A percentile compares a stretch with the other conserved stretches of the same genome.
phyloP scores from a whole-genome alignment of 2,113 vertebrate genomes.

The Tupaia chinensis region DNA sequence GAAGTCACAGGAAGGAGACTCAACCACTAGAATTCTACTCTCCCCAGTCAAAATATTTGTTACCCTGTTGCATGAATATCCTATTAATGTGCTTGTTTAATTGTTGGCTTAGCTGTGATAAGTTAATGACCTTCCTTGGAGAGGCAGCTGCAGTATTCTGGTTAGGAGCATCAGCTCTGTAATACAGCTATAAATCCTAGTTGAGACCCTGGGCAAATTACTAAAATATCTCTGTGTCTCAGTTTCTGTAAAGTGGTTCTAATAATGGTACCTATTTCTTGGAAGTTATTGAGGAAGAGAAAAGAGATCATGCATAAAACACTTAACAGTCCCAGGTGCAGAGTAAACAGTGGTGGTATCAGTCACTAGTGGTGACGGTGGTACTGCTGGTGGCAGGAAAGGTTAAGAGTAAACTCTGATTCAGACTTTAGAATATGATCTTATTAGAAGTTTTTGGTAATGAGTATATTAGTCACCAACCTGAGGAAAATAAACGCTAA shows the following conservation, averaged over 20 bases:
- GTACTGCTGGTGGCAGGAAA: not conserved
- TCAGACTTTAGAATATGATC: not conserved
- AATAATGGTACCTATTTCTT: slow-evolving; percentile 34
- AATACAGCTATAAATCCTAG: not conserved
- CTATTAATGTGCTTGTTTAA: not conserved
- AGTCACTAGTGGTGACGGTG: not conserved
- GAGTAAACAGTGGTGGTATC: not conserved
- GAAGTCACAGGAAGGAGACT: slow-evolving; percentile 34
- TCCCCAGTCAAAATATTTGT: not conserved
- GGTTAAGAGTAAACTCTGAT: not conserved
- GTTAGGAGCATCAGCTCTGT: not conserved
- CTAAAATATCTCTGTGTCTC: not conserved
- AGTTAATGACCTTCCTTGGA: not conserved
- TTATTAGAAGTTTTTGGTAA: slow-evolving; percentile 16
- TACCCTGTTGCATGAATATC: not conserved
- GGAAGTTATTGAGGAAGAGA: not conserved
- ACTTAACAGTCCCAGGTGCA: not conserved
- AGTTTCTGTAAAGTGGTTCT: slow-evolving; percentile 19
- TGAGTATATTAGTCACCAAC: not conserved
- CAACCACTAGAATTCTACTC: slow-evolving; percentile 29
- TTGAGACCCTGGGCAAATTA: not conserved
- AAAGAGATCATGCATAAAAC: not conserved
- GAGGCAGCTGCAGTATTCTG: not conserved
- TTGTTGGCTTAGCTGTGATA: not conserved
- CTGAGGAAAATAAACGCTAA: slow-evolving; percentile 38